Percentiles rank a stretch among this genome's conserved stretches.
Evolutionary conservation across 2,888 invertebrate genomes (phyloP).

Genomic region (Agonopterix arenella): DNA sequence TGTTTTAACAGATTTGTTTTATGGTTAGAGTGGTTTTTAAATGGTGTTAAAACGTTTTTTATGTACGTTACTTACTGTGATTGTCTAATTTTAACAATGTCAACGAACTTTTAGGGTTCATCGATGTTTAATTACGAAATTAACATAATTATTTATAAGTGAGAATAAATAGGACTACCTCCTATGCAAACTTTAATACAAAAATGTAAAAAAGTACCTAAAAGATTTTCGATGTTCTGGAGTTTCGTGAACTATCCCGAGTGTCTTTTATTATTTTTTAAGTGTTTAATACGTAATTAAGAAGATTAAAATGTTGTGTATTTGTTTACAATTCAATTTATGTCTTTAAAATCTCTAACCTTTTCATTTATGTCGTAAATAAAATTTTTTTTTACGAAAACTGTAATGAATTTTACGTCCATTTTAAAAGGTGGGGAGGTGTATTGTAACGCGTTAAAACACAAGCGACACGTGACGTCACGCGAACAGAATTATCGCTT

Average conservation of each 20-base stretch:
- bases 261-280: too few species aligned
- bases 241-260: too few species aligned
- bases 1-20: not conserved
- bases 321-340: too few species aligned
- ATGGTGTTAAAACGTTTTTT: not conserved
- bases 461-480: constrained; percentile 5
- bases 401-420: not conserved
- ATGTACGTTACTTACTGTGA: not conserved
- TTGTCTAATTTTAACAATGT: not conserved
- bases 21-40: not conserved
- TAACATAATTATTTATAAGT: too few species aligned
- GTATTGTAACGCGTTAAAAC: not conserved
- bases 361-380: not conserved
- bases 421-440: not conserved
- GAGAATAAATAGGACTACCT: too few species aligned
- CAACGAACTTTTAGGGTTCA: not conserved
- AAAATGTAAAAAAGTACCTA: too few species aligned
- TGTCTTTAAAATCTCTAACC: not conserved
- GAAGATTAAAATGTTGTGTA: too few species aligned
- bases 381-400: too few species aligned
- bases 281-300: too few species aligned
- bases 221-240: too few species aligned
- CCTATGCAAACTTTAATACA: too few species aligned
- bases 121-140: too few species aligned
- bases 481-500: constrained; percentile 28